These are phyloP conservation scores for Tenebrio molitor DNA, from an alignment of 1,140 invertebrate genomes.

Conservation along the genomic window DNA sequence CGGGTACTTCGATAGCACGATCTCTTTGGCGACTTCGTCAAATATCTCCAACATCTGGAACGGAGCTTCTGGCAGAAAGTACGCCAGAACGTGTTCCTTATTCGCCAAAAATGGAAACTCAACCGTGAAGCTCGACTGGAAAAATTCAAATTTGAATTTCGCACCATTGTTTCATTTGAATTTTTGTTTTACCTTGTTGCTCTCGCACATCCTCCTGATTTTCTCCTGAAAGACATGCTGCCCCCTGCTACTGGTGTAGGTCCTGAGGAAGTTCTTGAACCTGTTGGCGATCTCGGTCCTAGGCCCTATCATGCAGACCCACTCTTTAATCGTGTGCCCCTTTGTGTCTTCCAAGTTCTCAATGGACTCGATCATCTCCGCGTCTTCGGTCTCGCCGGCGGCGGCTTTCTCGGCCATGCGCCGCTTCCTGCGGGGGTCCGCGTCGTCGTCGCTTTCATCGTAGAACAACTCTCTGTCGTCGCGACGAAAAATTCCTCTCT, in stretches of 20 bases:
- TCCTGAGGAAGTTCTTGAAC: conserved; percentile 96
- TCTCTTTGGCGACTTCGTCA: conserved; percentile 94
- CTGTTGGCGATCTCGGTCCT: conserved; percentile 96
- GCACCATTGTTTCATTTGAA: not conserved
- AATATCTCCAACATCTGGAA: conserved; percentile 96
- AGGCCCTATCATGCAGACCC: conserved; percentile 97
- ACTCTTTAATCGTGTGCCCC: conserved; percentile 92
- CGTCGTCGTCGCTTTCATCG: conserved; percentile 76
- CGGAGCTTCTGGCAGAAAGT: conserved; percentile 97
- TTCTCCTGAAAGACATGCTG: conserved; percentile 94
- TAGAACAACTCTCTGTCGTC: conserved; percentile 87
- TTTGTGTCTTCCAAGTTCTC: conserved; percentile 98
- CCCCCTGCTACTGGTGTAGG: conserved; percentile 88
- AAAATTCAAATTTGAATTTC: not conserved
- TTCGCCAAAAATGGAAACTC: conserved; percentile 93
- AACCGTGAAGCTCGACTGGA: conserved; percentile 89
- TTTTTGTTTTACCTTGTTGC: conserved; percentile 77
- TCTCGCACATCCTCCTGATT: conserved; percentile 95
- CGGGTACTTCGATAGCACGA: conserved; percentile 95
- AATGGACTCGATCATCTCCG: conserved; percentile 94
- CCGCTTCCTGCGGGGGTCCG: conserved; percentile 78
- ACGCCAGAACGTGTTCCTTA: conserved; percentile 94
- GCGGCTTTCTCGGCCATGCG: conserved; percentile 88
- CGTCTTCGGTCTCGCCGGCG: conserved; percentile 83
- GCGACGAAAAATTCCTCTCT: conserved; percentile 81